phyloP scores from a whole-genome alignment of 2,113 vertebrate genomes.

The Equus przewalskii region DNA sequence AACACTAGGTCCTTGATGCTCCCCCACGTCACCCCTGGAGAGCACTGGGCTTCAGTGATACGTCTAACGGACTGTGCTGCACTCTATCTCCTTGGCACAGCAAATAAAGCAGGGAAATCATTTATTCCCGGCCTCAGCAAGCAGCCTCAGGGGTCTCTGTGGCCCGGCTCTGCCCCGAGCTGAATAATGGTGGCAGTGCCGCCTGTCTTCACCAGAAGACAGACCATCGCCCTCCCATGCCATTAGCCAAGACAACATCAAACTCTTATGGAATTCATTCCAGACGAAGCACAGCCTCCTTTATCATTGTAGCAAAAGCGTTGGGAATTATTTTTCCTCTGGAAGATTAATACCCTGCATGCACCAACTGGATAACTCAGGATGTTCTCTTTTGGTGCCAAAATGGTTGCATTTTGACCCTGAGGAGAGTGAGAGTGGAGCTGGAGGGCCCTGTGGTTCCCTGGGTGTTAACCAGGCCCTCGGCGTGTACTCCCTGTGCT shows the following conservation, averaged over 20 bases:
- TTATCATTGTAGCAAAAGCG: slow-evolving; percentile 26
- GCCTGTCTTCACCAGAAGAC: slow-evolving; percentile 66
- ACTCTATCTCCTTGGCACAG: slow-evolving; percentile 82
- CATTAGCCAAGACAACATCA: slow-evolving; percentile 59
- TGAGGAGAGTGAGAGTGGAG: not conserved
- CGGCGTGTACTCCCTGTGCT: not conserved
- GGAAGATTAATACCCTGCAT: slow-evolving; percentile 70
- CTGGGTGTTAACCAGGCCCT: not conserved
- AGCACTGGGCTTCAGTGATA: slow-evolving; percentile 80
- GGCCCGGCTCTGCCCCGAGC: slow-evolving; percentile 55
- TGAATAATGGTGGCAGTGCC: slow-evolving; percentile 55
- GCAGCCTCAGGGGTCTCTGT: slow-evolving; percentile 70
- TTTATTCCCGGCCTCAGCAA: slow-evolving; percentile 74
- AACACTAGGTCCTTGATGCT: slow-evolving; percentile 66
- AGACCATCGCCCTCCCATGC: slow-evolving; percentile 59
- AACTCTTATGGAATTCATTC: slow-evolving; percentile 53
- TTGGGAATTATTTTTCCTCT: not conserved
- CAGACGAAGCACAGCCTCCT: slow-evolving; percentile 57
- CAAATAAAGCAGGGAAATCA: slow-evolving; percentile 75
- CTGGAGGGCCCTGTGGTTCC: not conserved
- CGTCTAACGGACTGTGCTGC: slow-evolving; percentile 79
- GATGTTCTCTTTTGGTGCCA: not conserved
- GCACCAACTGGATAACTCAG: slow-evolving; percentile 46
- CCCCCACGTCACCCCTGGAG: slow-evolving; percentile 74
- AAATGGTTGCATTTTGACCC: not conserved